Evolutionary conservation across 1,140 invertebrate species (phyloP), one percentile per base, ranked within the genome.

Genomic region (Penaeus japonicus): DNA sequence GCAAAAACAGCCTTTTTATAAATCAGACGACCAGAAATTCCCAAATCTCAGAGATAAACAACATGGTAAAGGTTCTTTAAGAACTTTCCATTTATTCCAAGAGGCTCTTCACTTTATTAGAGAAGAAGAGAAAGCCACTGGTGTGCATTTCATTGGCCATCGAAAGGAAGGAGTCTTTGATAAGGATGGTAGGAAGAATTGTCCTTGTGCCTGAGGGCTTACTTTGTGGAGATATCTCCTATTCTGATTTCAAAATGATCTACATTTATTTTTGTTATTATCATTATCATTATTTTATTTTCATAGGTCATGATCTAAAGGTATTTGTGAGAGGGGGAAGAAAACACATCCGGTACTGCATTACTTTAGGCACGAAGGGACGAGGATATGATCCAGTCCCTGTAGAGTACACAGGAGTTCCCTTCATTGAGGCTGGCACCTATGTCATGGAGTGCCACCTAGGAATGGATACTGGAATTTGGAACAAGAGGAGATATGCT

Each of bases 401-500:
- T 27, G 77, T 79, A 17, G 77, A 79, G 4, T 79, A 79, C 39
- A 54, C 77, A 12, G 77, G 77, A 4, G 39, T 79, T 10, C 77
- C 77, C 17, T 79, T 79, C 22, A 79, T 79, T 79, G 77, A 79
- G 77, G 77, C 77, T 24, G 77, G 77, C 27, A 79, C 77, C 4
- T 79, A 79, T 54, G 39, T 79, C 77, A 22, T 79, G 35, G 77
- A 79, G 22, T 79, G 77, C 39, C 77, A 79, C 47, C n/a, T 79
- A 53, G 77, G 77, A n/a, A 79, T 24, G 15, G 77, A 79, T 53
- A 79, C 39, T 53, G 77, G 77, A 79, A 53, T 53, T 24, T 79
- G 77, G 77, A 79, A 79, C 39, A 79, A 79, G 77, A 79, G 77
- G 77, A 79, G 77, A 79, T 79, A 79, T 54, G 77, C 77, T 53